These are phyloP conservation scores for Catharus bicknelli DNA, from an alignment of 2,113 vertebrate species.

Conservation along the genomic window DNA sequence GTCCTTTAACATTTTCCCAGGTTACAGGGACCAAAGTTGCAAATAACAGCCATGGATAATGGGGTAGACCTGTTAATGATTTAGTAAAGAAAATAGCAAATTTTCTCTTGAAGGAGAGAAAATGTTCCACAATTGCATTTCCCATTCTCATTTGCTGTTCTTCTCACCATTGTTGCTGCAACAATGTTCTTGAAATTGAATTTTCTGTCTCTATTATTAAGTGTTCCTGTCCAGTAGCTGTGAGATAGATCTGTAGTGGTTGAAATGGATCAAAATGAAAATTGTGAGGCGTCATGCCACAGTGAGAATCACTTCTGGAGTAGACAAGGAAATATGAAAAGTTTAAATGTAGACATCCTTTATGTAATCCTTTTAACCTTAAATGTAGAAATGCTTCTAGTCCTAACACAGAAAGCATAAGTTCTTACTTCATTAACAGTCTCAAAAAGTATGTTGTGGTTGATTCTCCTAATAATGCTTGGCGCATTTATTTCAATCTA, in stretches of 20 bases:
- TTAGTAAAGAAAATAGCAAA: background rate
- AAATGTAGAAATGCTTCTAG: background rate
- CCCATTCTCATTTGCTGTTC: background rate
- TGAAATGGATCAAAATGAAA: background rate
- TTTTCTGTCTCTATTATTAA: conserved; percentile 3
- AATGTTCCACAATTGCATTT: background rate
- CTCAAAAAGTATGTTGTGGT: background rate
- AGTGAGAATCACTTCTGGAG: background rate
- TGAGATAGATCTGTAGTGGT: background rate
- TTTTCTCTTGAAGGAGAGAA: background rate
- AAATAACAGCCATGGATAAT: background rate
- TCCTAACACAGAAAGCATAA: background rate
- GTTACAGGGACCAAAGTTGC: background rate
- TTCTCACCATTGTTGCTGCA: background rate
- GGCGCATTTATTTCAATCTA: background rate
- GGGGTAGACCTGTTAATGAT: background rate
- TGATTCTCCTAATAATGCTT: background rate
- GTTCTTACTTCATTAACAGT: background rate
- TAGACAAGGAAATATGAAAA: background rate
- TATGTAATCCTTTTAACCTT: background rate
- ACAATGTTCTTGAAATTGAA: conserved; percentile 23
- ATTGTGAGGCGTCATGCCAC: background rate
- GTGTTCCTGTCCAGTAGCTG: background rate
- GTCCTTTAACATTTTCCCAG: background rate
- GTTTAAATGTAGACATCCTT: background rate